Evolutionary conservation across 2,797 vertebrate genomes (phyloP).

Genomic region (Onychomys torridus): DNA sequence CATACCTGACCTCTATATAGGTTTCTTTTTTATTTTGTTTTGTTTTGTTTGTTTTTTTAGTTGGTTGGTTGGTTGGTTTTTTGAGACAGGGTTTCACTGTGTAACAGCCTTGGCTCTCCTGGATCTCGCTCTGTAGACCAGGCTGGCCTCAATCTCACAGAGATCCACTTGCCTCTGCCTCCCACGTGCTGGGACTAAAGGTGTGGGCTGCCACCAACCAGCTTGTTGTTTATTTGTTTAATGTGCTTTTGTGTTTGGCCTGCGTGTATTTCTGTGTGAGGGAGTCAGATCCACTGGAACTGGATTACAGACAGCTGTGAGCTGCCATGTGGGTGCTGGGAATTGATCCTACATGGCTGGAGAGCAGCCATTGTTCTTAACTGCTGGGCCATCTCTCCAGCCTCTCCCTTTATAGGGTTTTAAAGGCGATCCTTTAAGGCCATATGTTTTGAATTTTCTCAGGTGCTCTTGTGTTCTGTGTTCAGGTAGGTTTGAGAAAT

Average conservation of each 20-base stretch:
- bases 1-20: not conserved
- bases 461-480: not conserved
- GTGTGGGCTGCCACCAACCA: no score
- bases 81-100: no score
- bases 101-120: no score
- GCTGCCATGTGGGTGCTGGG: not conserved
- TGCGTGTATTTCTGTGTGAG: not conserved
- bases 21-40: no score
- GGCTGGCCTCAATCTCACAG: no score
- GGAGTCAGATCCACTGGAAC: not conserved
- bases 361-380: not conserved
- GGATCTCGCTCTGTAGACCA: no score
- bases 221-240: no score
- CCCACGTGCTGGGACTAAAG: no score
- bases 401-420: not conserved
- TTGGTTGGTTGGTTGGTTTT: no score
- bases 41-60: no score
- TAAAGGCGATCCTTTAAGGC: not conserved
- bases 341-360: not conserved
- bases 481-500: constrained; percentile 11
- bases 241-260: not conserved
- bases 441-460: not conserved
- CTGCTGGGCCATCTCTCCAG: no score
- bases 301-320: not conserved
- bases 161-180: no score